phyloP scores from a whole-genome alignment of 2,797 vertebrate genomes.

The Propithecus perrieri region DNA sequence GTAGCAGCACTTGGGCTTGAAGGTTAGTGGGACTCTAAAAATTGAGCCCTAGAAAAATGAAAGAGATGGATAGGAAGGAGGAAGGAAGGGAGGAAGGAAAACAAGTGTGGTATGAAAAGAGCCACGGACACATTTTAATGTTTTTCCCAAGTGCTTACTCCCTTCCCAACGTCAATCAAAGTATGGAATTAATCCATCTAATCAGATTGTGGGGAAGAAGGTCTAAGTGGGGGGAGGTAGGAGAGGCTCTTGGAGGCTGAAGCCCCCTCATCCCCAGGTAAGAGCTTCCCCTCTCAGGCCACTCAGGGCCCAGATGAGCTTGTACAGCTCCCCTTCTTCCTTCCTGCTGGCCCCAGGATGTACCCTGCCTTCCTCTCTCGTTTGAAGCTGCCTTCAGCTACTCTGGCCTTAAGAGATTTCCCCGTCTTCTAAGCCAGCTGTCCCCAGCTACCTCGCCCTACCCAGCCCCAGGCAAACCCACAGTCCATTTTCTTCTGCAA shows the following conservation, averaged over 20 bases:
- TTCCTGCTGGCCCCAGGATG: background rate
- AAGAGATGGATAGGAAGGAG: background rate
- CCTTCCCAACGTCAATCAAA: background rate
- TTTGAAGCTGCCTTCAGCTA: background rate
- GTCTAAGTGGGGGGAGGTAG: background rate
- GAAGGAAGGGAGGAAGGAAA: background rate
- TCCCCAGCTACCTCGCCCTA: background rate
- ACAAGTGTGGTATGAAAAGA: background rate
- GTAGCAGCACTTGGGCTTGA: slow-evolving; percentile 15
- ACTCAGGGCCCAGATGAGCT: background rate
- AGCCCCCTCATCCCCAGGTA: too few relatives aligned
- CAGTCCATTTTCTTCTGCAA: slow-evolving; percentile 17
- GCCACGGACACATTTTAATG: background rate
- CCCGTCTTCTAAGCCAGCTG: background rate
- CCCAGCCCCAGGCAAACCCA: background rate
- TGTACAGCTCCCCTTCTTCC: accelerated
- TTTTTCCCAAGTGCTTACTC: background rate
- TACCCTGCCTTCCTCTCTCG: accelerated
- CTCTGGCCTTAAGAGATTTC: background rate
- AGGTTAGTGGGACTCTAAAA: background rate
- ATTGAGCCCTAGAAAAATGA: background rate
- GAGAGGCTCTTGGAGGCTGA: background rate
- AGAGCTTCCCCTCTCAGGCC: background rate
- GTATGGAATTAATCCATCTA: background rate
- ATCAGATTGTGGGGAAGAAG: accelerated